These are phyloP conservation scores for Drosophila barbarae DNA, from an alignment of 2,888 invertebrate genomes.

Conservation along the genomic window DNA sequence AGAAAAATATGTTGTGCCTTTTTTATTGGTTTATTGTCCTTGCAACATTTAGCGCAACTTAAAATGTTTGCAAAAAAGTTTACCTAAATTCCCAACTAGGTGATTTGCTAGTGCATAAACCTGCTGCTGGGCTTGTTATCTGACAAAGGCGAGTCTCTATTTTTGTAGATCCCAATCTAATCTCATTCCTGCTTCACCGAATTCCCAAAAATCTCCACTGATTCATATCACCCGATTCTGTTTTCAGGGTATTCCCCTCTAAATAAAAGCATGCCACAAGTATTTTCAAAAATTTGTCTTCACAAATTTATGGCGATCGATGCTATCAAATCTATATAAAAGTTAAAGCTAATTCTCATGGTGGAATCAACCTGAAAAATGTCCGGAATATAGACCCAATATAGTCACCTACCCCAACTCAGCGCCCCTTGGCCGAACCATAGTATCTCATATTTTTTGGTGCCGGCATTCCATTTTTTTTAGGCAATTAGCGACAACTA, in stretches of 20 bases:
- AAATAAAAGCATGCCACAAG: slow-evolving; percentile 48
- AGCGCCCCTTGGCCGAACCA: slow-evolving; percentile 7
- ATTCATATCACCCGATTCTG: neutral
- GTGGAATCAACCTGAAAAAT: slow-evolving; percentile 21
- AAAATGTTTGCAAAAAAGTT: no score
- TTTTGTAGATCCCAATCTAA: neutral
- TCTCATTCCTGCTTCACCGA: neutral
- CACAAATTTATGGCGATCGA: slow-evolving; percentile 69
- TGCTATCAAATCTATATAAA: slow-evolving; percentile 58
- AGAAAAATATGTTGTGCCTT: no score
- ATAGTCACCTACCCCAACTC: slow-evolving; percentile 17
- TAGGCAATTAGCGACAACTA: slow-evolving; percentile 38
- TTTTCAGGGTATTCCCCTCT: slow-evolving; percentile 13
- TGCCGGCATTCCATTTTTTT: slow-evolving; percentile 5
- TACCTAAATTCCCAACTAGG: neutral
- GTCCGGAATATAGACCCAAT: neutral
- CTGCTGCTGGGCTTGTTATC: neutral
- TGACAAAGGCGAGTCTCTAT: neutral
- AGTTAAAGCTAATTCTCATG: slow-evolving; percentile 15
- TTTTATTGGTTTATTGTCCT: no score
- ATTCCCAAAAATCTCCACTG: neutral
- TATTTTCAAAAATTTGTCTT: slow-evolving; percentile 72
- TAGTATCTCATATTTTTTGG: slow-evolving; percentile 7
- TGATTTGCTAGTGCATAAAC: neutral
- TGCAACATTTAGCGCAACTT: no score